Evolutionary conservation across 1,140 invertebrate genomes (phyloP), one percentile per base, ranked within the genome.

Genomic region (Drosophila nigromelanica): DNA sequence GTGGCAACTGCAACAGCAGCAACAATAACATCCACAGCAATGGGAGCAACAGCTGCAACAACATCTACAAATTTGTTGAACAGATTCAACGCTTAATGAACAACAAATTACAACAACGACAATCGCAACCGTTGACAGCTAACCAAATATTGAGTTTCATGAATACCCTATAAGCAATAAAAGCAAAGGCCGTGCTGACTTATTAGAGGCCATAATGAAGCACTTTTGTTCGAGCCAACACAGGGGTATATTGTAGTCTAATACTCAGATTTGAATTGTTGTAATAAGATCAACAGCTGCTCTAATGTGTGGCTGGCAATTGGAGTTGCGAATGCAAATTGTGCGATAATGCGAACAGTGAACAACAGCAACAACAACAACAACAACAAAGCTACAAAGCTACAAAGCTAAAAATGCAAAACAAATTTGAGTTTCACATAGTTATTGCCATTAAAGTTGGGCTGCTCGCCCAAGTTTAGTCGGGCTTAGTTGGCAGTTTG

Each of bases 251-350:
- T 1, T 1, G 0, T 0, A 40, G 60, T 71, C 12, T 4, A 2
- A 2, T 15, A 51, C 18, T 21, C 37, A 0, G 4, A 4, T 8
- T 52, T 4, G 45, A 21, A 15, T 40, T 50, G 62, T 33, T 50
- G 64, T 51, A 51, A 67, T 30, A 60, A 63, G 51, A 56, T 55
- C 45, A 72, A 58, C 52, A 72, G 37, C 45, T 71, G 68, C 60
- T 37, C 42, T 30, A 35, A 63, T 70, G 67, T 59, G 59, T 58
- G 59, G 33, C 43, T 48, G 52, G 8, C 61, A 64, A 71, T 58
- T 64, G 43, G 40, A 71, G 52, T 64, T 66, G 69, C 54, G 40
- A 72, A 67, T 63, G 68, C 68, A 71, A 71, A 71, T 63, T 63
- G 40, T 55, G 50, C 67, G 59, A 62, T 62, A 55, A 69, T 30